Evolutionary conservation across 92 coral and sea anemone species (phyloP).

Genomic region (Epizoanthus rinbou): DNA sequence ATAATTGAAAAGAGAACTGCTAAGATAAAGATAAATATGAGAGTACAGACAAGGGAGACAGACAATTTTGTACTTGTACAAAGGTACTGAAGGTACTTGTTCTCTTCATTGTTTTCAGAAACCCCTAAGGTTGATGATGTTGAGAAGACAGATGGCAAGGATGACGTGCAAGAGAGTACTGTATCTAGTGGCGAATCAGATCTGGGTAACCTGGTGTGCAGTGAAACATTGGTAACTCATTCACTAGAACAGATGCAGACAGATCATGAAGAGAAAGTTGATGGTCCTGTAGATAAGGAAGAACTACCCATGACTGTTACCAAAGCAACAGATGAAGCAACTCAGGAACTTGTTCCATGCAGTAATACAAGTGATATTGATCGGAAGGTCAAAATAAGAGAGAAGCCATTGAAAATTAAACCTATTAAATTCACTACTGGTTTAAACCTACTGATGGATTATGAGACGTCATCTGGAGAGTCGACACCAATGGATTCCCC

Average conservation of each 20-base stretch:
- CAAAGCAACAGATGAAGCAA: neutral
- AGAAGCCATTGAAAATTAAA: slow-evolving; percentile 11
- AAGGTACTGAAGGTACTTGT: no score
- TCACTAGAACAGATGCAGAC: slow-evolving; percentile 37
- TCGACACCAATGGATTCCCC: slow-evolving; percentile 53
- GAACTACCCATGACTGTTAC: neutral
- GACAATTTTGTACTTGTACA: no score
- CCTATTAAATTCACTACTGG: slow-evolving; percentile 60
- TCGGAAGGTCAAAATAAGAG: slow-evolving; percentile 6
- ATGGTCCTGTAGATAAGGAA: neutral
- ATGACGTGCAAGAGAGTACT: neutral
- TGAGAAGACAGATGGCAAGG: neutral
- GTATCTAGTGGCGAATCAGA: neutral
- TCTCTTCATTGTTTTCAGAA: neutral
- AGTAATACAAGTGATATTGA: neutral
- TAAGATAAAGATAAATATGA: no score
- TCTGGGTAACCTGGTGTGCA: slow-evolving; percentile 53
- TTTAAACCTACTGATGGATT: slow-evolving; percentile 78
- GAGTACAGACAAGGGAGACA: no score
- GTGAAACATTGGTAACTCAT: slow-evolving; percentile 41
- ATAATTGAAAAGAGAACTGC: no score
- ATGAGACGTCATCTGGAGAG: slow-evolving; percentile 80
- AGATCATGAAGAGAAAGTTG: slow-evolving; percentile 22
- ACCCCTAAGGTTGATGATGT: neutral
- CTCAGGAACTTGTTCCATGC: slow-evolving; percentile 8